Evolutionary conservation across 2,113 vertebrate genomes (phyloP).

Genomic region (Tetrax tetrax): DNA sequence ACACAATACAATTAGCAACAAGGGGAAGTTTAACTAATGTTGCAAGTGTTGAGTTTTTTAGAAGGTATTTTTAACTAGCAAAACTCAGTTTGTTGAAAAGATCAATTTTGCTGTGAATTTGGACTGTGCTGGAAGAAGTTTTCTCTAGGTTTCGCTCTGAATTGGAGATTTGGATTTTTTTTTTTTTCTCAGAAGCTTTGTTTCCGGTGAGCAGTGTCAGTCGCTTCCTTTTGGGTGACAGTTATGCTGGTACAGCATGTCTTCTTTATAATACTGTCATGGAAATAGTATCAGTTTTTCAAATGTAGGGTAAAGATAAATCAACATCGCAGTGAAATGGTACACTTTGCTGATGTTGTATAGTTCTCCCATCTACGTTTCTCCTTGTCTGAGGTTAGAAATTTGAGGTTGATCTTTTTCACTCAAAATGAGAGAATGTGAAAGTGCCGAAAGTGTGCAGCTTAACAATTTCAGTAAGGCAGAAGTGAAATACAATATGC

Average conservation of each 20-base stretch:
- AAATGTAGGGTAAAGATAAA: background rate
- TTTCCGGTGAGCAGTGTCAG: background rate
- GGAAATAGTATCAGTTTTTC: background rate
- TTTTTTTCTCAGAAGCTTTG: background rate
- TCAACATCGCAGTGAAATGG: background rate
- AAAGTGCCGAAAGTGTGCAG: background rate
- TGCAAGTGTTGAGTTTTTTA: background rate
- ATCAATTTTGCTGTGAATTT: background rate
- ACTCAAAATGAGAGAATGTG: background rate
- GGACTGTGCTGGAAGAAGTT: background rate
- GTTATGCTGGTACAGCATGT: background rate
- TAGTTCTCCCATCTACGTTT: background rate
- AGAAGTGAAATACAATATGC: background rate
- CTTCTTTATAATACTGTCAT: background rate
- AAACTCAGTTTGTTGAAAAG: background rate
- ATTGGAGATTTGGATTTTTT: background rate
- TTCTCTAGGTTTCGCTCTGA: background rate
- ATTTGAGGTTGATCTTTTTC: background rate
- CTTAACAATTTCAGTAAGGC: background rate
- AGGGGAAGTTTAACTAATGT: conserved; percentile 43
- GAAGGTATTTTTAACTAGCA: background rate
- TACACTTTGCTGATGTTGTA: background rate
- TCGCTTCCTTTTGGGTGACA: background rate
- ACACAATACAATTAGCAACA: background rate
- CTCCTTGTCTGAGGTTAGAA: background rate